Evolutionary conservation across 30 jellyfish, hydroid and myxozoan species (phyloP), one percentile per base, ranked within the genome.

Genomic region (Turritopsis dohrnii): DNA sequence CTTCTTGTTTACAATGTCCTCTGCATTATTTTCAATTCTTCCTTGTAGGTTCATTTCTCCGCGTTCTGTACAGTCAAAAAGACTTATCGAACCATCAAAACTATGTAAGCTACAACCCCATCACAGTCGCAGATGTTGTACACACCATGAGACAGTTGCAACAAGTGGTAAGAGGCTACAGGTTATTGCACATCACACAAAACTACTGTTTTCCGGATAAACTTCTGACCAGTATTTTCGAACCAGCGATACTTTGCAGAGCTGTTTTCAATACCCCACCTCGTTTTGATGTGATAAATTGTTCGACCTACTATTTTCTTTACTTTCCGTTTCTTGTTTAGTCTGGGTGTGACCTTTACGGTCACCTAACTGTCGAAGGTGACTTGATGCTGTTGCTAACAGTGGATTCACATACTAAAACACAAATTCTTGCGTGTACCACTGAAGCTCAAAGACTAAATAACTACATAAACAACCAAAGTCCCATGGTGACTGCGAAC

Each of bases 351-450:
- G 24, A 71, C 72, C 29, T 85, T 19, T 71, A 85, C 72, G 97
- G 97, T 7, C 92, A 85, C 84, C 90, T 90, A 29, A 90, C 90
- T n/a, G 84, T 66, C 24, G 95, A 85, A 28, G 92, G 92, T 18
- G 97, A 90, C 79, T 73, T 90, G 25, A 77, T 90, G 30, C 65
- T 90, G 75, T 72, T 90, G 52, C 75, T 89, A 7, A 76, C 29
- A 65, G 77, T 90, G 23, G 53, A 71, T 22, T 1, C 79, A 30
- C 53, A 31, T 52, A 80, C 83, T 81, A 66, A 86, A 87, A 81
- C 66, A 8, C 24, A 28, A 69, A 65, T 80, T 52, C 81, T 53
- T 52, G 86, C 84, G 19, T 90, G 97, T 41, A 80, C 60, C 23
- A 81, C 87, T 21, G 97, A 90, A 72, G 91, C 95, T 0, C 89